Evolutionary conservation across 2,888 invertebrate genomes (phyloP), one percentile per base, ranked within the genome.

Genomic region (Myathropa florea): DNA sequence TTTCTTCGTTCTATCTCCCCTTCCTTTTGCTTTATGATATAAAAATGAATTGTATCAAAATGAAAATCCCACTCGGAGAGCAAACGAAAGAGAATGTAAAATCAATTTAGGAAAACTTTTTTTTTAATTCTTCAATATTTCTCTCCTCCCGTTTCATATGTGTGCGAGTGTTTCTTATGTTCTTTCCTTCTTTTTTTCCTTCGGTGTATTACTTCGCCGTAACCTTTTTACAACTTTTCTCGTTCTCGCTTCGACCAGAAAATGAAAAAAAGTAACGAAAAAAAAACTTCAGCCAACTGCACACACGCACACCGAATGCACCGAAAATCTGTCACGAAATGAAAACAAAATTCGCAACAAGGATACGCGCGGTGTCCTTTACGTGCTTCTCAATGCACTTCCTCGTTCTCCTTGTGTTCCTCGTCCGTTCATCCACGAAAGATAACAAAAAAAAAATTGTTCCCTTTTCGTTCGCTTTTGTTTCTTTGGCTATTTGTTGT

Each of bases 81-180:
- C 61, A 7, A 59, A 71, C 72, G 46, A 80, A 71, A 72, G 72
- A 77, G 72, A 81, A 81, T 72, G 68, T 59, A 82, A 70, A 85
- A 82, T 78, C 82, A 78, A 82, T 85, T 85, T 81, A 77, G 85
- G 82, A 81, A 85, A 85, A 82, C 85, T 85, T 70, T 77, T 68
- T 77, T 68, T 80, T 46, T 46, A 7, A 7, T 77, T 77, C 55
- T 36, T 18, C n/a, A 39, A 46, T 77, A 55, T 61, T 80, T 75
- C 33, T 60, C 21, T 68, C 78, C 68, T 72, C 53, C 63, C 26
- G 70, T 87, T 72, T 77, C 46, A 18, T n/a, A 4, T 46, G 46
- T 46, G 7, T 7, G 46, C 18, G 46, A 46, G 75, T 10, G 57
- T 18, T 53, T 84, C 83, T 64, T 89, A 18, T 46, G 24, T 89